phyloP scores from a whole-genome alignment of 2,888 invertebrate species.

The Bhutanitis thaidina region DNA sequence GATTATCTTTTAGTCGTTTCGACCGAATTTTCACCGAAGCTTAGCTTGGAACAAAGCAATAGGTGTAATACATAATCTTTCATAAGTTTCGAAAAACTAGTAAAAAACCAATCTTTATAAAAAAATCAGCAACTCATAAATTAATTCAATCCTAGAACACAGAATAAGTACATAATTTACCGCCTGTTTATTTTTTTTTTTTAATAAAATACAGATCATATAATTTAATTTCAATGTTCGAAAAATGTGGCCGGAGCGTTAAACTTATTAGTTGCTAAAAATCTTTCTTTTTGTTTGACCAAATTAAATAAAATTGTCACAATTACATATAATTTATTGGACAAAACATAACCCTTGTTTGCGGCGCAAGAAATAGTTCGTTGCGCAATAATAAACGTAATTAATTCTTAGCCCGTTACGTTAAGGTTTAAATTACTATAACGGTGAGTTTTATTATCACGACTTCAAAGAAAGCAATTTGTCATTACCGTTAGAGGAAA shows the following conservation, averaged over 20 bases:
- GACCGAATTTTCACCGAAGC: too few relatives aligned
- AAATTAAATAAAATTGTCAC: constrained; percentile 7
- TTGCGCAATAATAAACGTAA: neutral
- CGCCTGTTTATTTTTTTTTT: too few relatives aligned
- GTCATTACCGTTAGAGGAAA: constrained; percentile 24
- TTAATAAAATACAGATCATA: too few relatives aligned
- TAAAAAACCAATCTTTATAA: too few relatives aligned
- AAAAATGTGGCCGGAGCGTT: neutral
- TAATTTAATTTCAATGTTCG: too few relatives aligned
- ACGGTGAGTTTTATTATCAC: neutral
- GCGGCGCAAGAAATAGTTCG: neutral
- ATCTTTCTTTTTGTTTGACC: neutral
- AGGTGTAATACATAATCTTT: too few relatives aligned
- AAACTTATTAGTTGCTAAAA: constrained; percentile 2
- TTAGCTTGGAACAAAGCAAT: too few relatives aligned
- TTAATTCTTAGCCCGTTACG: neutral
- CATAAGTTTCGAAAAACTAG: too few relatives aligned
- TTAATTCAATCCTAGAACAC: too few relatives aligned
- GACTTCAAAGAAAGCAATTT: constrained; percentile 28
- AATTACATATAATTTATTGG: constrained; percentile 21
- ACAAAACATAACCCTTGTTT: constrained; percentile 10
- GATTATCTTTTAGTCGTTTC: too few relatives aligned
- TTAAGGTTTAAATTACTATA: constrained; percentile 9
- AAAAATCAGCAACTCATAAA: too few relatives aligned
- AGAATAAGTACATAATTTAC: too few relatives aligned